Evolutionary conservation across 2,888 invertebrate genomes (phyloP).

Genomic region (Tetanocera ferruginea): DNA sequence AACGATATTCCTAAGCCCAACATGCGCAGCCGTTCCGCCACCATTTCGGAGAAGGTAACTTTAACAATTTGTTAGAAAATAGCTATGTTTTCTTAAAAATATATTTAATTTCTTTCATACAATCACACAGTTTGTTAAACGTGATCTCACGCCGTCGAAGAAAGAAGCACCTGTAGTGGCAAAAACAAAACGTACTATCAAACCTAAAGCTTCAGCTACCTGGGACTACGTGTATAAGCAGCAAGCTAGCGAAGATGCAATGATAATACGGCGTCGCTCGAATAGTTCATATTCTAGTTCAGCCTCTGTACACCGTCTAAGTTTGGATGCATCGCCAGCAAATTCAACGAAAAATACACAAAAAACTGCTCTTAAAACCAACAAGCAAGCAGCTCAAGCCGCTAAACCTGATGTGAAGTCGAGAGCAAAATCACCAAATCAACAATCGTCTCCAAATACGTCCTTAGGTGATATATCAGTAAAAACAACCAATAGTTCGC

Average conservation of each 20-base stretch:
- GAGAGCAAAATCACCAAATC: conserved; percentile 40
- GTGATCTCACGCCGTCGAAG: conserved; percentile 23
- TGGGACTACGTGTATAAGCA: conserved; percentile 76
- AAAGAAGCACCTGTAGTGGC: conserved; percentile 32
- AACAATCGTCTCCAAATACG: conserved; percentile 51
- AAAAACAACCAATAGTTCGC: conserved; percentile 36
- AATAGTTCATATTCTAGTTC: conserved; percentile 85
- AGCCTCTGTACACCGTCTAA: conserved; percentile 76
- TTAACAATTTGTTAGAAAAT: background rate
- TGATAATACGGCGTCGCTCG: conserved; percentile 85
- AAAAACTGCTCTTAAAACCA: conserved; percentile 13
- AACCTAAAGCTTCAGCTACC: conserved; percentile 63
- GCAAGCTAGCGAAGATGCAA: conserved; percentile 78
- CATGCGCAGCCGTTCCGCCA: conserved; percentile 64
- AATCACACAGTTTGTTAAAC: background rate
- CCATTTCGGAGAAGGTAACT: conserved; percentile 58
- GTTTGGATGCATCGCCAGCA: conserved; percentile 66
- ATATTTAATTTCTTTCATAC: conserved; percentile 2
- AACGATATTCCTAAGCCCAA: conserved; percentile 45
- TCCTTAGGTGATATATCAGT: conserved; percentile 22
- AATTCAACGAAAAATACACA: conserved; percentile 33
- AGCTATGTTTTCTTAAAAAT: background rate
- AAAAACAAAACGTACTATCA: conserved; percentile 49
- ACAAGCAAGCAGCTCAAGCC: background rate
- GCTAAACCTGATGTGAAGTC: conserved; percentile 14